These are phyloP conservation scores for Bombus huntii DNA, from an alignment of 1,140 invertebrate genomes.

Conservation along the genomic window DNA sequence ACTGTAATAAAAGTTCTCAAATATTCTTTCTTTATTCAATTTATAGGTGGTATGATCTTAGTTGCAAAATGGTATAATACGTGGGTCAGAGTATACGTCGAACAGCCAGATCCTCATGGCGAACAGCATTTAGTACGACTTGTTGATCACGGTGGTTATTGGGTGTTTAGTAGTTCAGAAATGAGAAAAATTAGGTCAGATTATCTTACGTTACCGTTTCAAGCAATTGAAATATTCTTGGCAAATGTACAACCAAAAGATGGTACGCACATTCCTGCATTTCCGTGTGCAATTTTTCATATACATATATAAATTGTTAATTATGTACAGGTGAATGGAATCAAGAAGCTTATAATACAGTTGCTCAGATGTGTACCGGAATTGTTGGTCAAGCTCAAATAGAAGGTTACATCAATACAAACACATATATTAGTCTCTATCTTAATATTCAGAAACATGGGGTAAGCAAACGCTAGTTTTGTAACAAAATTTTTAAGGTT, in stretches of 20 bases:
- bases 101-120: conserved; percentile 87
- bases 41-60: conserved; percentile 92
- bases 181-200: conserved; percentile 95
- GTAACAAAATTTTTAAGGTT: background rate
- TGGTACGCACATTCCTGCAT: conserved; percentile 83
- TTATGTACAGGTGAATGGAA: conserved; percentile 84
- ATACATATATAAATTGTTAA: background rate
- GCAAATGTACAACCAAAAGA: conserved; percentile 93
- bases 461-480: conserved; percentile 62
- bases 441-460: conserved; percentile 77
- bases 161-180: conserved; percentile 87
- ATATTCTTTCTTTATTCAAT: conserved; percentile 40
- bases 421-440: conserved; percentile 75
- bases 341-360: conserved; percentile 88
- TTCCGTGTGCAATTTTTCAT: background rate
- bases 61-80: conserved; percentile 90
- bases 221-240: conserved; percentile 96
- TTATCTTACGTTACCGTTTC: conserved; percentile 96
- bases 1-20: background rate
- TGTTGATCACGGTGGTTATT: conserved; percentile 97
- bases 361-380: conserved; percentile 90
- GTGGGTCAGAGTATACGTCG: conserved; percentile 95
- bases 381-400: conserved; percentile 94
- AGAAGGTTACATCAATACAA: conserved; percentile 88
- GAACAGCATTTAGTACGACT: conserved; percentile 92